Percentiles rank a stretch among this genome's conserved stretches.
Evolutionary conservation across 2,113 vertebrate genomes (phyloP).

Genomic region (Macroglossus sobrinus): DNA sequence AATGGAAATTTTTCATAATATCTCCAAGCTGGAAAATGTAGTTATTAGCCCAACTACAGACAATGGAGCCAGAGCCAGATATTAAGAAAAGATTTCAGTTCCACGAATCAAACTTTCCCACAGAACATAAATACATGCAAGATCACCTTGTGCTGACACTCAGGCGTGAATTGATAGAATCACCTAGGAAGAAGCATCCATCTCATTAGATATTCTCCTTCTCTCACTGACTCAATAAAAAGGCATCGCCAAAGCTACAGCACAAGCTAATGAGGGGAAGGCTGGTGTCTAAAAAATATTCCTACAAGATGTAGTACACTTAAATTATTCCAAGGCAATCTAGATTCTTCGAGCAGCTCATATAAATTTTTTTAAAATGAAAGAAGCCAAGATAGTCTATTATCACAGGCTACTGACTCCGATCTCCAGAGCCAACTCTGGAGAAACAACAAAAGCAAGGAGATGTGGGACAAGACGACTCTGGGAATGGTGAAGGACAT

Average conservation of each 20-base stretch:
- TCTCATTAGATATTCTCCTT: background rate
- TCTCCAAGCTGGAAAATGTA: background rate
- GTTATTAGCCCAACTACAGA: background rate
- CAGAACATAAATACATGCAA: background rate
- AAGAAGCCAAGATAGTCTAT: background rate
- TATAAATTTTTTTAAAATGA: background rate
- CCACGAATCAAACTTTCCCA: background rate
- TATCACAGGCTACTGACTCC: background rate
- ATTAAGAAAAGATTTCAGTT: background rate
- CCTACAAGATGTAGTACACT: background rate
- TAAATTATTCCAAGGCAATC: background rate
- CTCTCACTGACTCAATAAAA: background rate
- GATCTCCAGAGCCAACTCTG: background rate
- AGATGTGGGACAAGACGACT: background rate
- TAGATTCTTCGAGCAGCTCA: background rate
- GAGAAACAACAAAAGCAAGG: background rate
- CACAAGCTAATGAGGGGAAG: background rate
- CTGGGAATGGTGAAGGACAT: too few species aligned
- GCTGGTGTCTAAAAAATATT: background rate
- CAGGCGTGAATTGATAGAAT: background rate
- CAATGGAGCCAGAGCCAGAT: background rate
- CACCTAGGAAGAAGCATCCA: background rate
- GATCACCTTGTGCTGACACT: background rate
- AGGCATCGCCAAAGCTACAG: background rate
- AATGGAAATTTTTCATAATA: background rate